Base-by-base conservation (phyloP, 2,113 vertebrate species). In the Pao palembangensis region DNA sequence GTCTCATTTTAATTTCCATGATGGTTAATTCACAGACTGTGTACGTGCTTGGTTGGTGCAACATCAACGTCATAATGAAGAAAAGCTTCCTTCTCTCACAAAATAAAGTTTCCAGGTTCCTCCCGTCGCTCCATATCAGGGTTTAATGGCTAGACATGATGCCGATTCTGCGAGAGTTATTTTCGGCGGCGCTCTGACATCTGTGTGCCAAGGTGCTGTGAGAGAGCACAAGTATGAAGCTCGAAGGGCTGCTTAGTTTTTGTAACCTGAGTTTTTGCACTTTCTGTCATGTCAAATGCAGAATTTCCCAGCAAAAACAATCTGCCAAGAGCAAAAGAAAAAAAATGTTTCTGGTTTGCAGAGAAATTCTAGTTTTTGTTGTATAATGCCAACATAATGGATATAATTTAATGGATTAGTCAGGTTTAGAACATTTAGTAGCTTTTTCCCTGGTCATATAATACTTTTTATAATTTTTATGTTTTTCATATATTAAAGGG, bases 161-260 rank as follows among this genome's bases (percentile, higher is more conserved):
- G 76, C 80, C 69, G 73, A 75, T 62, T 70, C 51, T 67, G 71
- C 57, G 18, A 58, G 65, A 65, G 67, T 76, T 86, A 79, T 83
- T 83, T 80, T 65, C 67, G 73, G 75, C 73, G 61, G 60, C 53
- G 72, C 48, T 52, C 64, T 85, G 81, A 80, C 81, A 85, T 71
- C 79, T 75, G 69, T 79, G 64, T 75, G 79, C 68, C 52, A 65
- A 79, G 61, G 71, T 77, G 78, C 16, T 15, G 18, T 55, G 61
- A 82, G 52, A n/a, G 71, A 66, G 64, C 67, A 75, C 67, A 44
- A 41, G 15, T 28, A 55, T 48, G 49, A 61, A 51, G 66, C 15
- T 28, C 25, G 6, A 28, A 28, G 25, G 25, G 17, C 53, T 12
- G 19, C 18, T 56, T 75, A 59, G 23, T 41, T 38, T n/a, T 6